Evolutionary conservation across 1,140 invertebrate species (phyloP), one percentile per base, ranked within the genome.

Genomic region (Tenebrio molitor): DNA sequence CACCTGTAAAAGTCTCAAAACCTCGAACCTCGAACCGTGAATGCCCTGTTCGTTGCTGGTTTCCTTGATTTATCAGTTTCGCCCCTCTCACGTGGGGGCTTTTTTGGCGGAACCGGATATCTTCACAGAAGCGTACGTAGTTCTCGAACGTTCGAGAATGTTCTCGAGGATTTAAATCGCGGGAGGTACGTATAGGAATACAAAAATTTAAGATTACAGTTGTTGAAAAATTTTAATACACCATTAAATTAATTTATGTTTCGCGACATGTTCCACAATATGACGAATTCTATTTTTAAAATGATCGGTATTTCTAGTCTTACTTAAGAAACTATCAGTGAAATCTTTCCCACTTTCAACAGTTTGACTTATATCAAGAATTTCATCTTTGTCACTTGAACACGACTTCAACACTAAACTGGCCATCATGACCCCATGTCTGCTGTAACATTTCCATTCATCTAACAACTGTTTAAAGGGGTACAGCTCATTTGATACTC

Each of bases 401-500:
- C 44, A 5, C 4, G 10, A 33, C 10, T 33, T 33, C 4, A 5
- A 10, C 10, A 33, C 10, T 33, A 33, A 33, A 33, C 10, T 33
- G 10, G 80, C 80, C 2, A 83, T 64, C 0, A 78, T 53, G 14
- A 83, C 41, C 10, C 83, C 83, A 12, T 78, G 80, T 2, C 80
- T 80, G 6, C 80, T 33, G 25, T 69, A 69, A 34, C 29, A 36
- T n/a, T 34, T 65, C 44, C 68, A 69, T 8, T 69, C 44, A 8
- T 58, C 44, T 10, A 63, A 15, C n/a, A 69, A 63, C 16, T 83
- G 76, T 6, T 64, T 25, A 42, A 64, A 74, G 0, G 87, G 85
- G 76, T 85, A 85, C 5, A 87, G 70, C 23, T 84, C 77, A 1
- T 84, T 75, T 1, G 85, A n/a, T n/a, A n/a, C n/a, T n/a, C n/a